phyloP scores from a whole-genome alignment of 1,140 invertebrate species.

The Drosophila sproati region DNA sequence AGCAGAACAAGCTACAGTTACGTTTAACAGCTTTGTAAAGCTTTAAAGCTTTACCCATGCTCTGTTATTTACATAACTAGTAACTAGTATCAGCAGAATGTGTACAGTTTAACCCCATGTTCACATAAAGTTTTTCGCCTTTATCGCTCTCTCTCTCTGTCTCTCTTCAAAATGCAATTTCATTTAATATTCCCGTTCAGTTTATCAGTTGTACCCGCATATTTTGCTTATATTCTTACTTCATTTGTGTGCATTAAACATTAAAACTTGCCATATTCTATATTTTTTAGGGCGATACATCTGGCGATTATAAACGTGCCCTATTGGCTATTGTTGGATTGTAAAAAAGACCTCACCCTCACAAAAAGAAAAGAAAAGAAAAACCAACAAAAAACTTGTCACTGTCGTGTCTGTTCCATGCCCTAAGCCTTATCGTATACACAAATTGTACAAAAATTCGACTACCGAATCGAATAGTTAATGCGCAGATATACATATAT shows the following conservation, averaged over 20 bases:
- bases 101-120: constrained; percentile 12
- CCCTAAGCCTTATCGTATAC: constrained; percentile 50
- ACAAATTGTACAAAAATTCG: constrained; percentile 66
- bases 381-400: constrained; percentile 52
- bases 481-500: constrained; percentile 23
- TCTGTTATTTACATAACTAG: constrained; percentile 6
- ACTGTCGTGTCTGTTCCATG: constrained; percentile 71
- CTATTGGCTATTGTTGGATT: constrained; percentile 92
- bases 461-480: constrained; percentile 58
- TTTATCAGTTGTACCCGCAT: constrained; percentile 8
- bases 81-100: neutral
- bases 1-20: neutral
- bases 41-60: constrained; percentile 10
- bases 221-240: constrained; percentile 31
- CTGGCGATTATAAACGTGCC: constrained; percentile 95
- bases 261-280: constrained; percentile 80
- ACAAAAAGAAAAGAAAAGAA: constrained; percentile 21
- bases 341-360: constrained; percentile 78
- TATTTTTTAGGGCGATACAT: constrained; percentile 93
- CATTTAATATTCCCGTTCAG: neutral
- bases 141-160: neutral
- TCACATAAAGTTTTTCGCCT: neutral
- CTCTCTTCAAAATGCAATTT: neutral
- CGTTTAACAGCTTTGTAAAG: constrained; percentile 24
- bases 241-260: constrained; percentile 69